Conservation (phyloP, 23 tunicate species). For the Ciona savignyi region DNA sequence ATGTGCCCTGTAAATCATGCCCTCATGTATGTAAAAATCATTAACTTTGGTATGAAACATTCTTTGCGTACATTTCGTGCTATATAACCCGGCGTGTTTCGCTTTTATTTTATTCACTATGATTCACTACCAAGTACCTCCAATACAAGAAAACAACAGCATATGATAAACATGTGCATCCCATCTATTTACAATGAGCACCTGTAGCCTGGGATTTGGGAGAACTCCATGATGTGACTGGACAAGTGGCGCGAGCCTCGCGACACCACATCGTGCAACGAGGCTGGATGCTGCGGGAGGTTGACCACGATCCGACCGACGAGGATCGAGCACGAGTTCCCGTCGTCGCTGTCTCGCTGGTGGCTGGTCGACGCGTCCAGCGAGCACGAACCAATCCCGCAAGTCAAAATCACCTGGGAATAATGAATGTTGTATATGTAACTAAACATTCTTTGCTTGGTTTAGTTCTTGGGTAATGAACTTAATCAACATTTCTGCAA, state of each 20-base stretch:
- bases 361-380: constrained; percentile 54
- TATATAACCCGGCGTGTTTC: too few relatives aligned
- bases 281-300: constrained; percentile 81
- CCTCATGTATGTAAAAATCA: too few relatives aligned
- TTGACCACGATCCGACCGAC: constrained; percentile 55
- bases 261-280: constrained; percentile 72
- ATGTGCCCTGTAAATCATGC: too few relatives aligned
- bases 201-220: constrained; percentile 44
- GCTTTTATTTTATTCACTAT: too few relatives aligned
- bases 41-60: too few relatives aligned
- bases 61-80: too few relatives aligned
- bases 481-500: not conserved
- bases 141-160: too few relatives aligned
- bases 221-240: constrained; percentile 55
- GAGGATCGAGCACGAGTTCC: constrained; percentile 30
- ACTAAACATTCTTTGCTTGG: not conserved
- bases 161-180: too few relatives aligned
- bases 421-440: not conserved
- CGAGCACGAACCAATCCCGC: constrained; percentile 26
- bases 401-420: constrained; percentile 38
- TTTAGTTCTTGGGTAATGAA: not conserved
- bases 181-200: too few relatives aligned
- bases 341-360: constrained; percentile 21
- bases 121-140: too few relatives aligned
- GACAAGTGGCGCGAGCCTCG: constrained; percentile 63